phyloP scores from a whole-genome alignment of 1,140 invertebrate genomes.

The Kradibia gibbosae region DNA sequence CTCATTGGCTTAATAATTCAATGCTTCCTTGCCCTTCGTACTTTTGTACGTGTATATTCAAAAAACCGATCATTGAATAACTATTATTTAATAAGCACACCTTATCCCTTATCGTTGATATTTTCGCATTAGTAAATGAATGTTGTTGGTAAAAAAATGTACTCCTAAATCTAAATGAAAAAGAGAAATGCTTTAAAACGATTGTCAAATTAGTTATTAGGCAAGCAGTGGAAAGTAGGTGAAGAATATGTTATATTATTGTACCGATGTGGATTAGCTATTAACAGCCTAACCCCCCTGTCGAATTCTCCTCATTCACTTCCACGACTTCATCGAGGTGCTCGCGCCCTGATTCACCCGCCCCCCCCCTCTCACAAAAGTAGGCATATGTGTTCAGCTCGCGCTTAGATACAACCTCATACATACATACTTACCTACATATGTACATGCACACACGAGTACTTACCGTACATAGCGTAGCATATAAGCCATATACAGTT shows the following conservation, averaged over 20 bases:
- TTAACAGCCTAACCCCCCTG: not conserved
- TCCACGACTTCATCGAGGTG: slow-evolving; percentile 10
- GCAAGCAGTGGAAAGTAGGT: not conserved
- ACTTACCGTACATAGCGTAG: slow-evolving; percentile 38
- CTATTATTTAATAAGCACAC: not conserved
- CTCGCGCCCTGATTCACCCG: slow-evolving; percentile 24
- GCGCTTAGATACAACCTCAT: not conserved
- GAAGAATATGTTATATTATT: not conserved
- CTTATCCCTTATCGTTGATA: not conserved
- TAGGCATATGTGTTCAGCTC: not conserved
- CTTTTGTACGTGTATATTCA: not conserved
- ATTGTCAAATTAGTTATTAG: not conserved
- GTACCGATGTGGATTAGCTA: not conserved
- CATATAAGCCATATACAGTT: slow-evolving; percentile 38
- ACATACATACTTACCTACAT: slow-evolving; percentile 6
- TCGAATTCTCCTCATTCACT: slow-evolving; percentile 29
- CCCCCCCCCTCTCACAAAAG: not conserved
- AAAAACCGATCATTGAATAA: not conserved
- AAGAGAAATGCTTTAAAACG: not conserved
- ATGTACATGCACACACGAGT: too few species aligned
- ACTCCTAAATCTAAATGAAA: not conserved
- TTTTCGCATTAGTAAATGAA: too few species aligned
- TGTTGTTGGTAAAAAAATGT: too few species aligned
- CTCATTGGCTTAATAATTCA: too few species aligned
- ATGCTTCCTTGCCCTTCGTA: not conserved